These are phyloP conservation scores for Eurosta solidaginis DNA, from an alignment of 1,140 invertebrate species.

Conservation along the genomic window DNA sequence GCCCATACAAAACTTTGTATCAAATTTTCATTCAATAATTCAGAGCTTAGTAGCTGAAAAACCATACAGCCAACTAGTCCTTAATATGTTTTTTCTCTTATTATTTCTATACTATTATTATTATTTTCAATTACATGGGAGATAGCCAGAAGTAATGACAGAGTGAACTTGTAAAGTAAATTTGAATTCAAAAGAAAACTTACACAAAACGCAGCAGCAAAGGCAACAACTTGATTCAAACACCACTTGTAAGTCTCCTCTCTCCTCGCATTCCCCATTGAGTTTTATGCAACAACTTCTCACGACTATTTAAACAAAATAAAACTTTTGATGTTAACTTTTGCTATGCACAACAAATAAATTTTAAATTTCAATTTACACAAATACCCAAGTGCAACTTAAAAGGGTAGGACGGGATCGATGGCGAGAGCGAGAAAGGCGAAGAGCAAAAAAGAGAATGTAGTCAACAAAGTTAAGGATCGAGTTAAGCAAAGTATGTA, in stretches of 20 bases:
- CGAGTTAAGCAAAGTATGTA: neutral
- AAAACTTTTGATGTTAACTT: neutral
- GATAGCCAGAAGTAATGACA: neutral
- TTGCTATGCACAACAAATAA: neutral
- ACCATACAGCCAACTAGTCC: neutral
- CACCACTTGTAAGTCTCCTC: no score
- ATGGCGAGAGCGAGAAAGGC: no score
- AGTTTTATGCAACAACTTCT: neutral
- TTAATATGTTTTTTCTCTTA: neutral
- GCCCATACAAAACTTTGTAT: no score
- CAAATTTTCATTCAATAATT: neutral
- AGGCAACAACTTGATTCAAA: neutral
- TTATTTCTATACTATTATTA: no score
- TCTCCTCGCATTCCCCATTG: neutral
- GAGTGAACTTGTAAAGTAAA: neutral
- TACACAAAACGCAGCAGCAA: neutral
- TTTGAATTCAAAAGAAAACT: conserved; percentile 5
- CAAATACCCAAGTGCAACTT: neutral
- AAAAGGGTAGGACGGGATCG: no score
- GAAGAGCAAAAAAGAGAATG: neutral
- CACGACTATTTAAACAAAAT: neutral
- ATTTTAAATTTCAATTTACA: neutral
- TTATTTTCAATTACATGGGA: neutral
- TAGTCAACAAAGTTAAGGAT: neutral
- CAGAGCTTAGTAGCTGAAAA: neutral